Conservation (phyloP, 1,140 invertebrate genomes). For the Drosophila bocqueti region DNA sequence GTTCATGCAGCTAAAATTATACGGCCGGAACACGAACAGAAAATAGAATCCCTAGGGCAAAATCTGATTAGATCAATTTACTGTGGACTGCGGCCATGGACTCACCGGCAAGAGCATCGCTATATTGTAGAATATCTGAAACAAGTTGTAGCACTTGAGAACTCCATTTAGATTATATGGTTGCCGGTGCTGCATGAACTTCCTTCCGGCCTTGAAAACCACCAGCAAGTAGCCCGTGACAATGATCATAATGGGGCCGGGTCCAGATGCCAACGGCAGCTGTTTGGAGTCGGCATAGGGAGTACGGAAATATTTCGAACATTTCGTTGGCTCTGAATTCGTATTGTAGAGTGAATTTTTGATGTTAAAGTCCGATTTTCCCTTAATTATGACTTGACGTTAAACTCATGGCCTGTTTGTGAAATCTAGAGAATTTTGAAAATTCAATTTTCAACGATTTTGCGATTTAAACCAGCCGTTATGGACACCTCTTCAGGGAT, state of each 20-base stretch:
- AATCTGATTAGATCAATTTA: background rate
- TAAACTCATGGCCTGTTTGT: background rate
- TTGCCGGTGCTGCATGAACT: conserved; percentile 92
- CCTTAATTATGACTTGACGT: background rate
- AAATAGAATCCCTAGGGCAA: conserved; percentile 20
- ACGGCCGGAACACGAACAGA: conserved; percentile 15
- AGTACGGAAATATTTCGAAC: conserved; percentile 35
- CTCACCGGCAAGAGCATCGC: conserved; percentile 36
- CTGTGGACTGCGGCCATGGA: background rate
- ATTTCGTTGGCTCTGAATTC: conserved; percentile 14
- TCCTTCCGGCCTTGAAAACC: conserved; percentile 87
- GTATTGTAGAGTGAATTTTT: background rate
- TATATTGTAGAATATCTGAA: conserved; percentile 86
- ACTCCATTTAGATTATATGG: conserved; percentile 90
- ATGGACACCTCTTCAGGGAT: background rate
- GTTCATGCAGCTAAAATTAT: conserved; percentile 38
- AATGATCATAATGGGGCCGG: conserved; percentile 89
- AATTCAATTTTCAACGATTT: background rate
- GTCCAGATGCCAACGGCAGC: conserved; percentile 89
- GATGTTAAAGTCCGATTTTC: background rate
- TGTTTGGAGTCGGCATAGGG: conserved; percentile 41
- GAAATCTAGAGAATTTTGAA: background rate
- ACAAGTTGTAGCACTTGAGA: conserved; percentile 92
- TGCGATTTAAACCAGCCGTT: background rate
- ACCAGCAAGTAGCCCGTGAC: conserved; percentile 91